A percentile compares a stretch with the other conserved stretches of the same genome.
Conservation (phyloP, 2,888 invertebrate genomes). For the Listrodromus nycthemerus region DNA sequence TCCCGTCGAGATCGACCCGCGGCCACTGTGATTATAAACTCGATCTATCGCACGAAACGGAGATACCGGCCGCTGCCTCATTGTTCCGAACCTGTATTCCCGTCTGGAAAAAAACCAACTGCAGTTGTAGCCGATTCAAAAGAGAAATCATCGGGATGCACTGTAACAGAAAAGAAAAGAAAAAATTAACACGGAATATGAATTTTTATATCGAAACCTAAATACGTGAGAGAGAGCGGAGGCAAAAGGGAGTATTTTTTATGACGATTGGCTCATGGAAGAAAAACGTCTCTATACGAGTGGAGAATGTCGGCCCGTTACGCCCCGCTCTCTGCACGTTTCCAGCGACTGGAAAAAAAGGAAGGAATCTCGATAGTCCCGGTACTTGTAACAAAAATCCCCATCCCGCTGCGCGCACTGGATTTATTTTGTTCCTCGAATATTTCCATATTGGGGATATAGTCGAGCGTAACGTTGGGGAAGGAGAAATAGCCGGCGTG, state of each 20-base stretch:
- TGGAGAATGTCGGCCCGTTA: too few relatives aligned
- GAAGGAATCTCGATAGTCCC: not conserved
- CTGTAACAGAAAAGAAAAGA: conserved; percentile 12
- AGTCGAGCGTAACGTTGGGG: not conserved
- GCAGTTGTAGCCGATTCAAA: not conserved
- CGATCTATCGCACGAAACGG: conserved; percentile 54
- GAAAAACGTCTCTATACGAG: too few relatives aligned
- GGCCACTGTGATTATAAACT: conserved; percentile 58
- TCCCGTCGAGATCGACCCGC: conserved; percentile 38
- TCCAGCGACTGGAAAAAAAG: not conserved
- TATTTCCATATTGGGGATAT: not conserved
- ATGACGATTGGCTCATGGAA: too few relatives aligned
- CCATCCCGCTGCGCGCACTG: not conserved
- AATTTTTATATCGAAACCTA: conserved; percentile 2
- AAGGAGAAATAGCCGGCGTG: conserved; percentile 14
- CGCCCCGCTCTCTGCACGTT: not conserved
- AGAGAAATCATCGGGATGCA: conserved; percentile 3
- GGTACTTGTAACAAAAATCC: not conserved
- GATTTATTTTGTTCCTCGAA: conserved; percentile 18
- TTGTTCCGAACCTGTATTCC: conserved; percentile 43
- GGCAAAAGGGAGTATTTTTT: not conserved
- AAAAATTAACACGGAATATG: not conserved
- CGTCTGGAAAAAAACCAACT: not conserved
- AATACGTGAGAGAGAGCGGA: not conserved
- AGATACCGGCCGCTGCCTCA: conserved; percentile 46